Evolutionary conservation across 2,888 invertebrate species (phyloP), one percentile per base, ranked within the genome.

Genomic region (Nomada fucata): DNA sequence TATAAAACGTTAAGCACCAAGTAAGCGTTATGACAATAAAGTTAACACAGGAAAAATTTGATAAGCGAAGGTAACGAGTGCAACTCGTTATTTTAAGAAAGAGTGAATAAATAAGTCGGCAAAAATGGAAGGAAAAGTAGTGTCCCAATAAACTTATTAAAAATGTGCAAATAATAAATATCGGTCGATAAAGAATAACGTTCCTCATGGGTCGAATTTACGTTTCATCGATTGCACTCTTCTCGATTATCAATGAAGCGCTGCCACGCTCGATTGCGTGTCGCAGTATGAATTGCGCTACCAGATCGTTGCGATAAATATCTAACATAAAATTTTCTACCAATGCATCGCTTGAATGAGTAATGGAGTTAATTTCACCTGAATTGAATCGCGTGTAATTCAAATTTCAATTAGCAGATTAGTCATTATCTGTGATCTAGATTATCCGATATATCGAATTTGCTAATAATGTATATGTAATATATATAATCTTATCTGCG

Each of bases 181-280:
- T 23, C n/a, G 36, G 60, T 44, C 23, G 13, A 23, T 15, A 29
- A 44, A 18, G 13, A 47, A 23, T 20, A 52, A 15, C 18, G 47
- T 20, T 52, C 60, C 10, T 4, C 52, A 13, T 18, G 20, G 20
- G 42, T 65, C 44, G 7, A 10, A 42, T 52, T 76, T 55, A n/a
- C 20, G 47, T 69, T 63, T 59, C 52, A 68, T 64, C 65, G 59
- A 69, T 55, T 53, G 42, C 13, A n/a, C 15, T 20, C 15, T 23
- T 20, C 29, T 60, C 55, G 26, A 42, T 70, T 76, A 82, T 68
- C 52, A 64, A 80, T 61, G 80, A 80, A 76, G 26, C 71, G 2
- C 20, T 18, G 15, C 13, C 4, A 67, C 13, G 18, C 42, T 60
- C 23, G 23, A 71, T 11, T 65, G 26, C 20, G 3, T 36, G 50